phyloP scores from a whole-genome alignment of 2,888 invertebrate genomes.

The Rosalia funebris region DNA sequence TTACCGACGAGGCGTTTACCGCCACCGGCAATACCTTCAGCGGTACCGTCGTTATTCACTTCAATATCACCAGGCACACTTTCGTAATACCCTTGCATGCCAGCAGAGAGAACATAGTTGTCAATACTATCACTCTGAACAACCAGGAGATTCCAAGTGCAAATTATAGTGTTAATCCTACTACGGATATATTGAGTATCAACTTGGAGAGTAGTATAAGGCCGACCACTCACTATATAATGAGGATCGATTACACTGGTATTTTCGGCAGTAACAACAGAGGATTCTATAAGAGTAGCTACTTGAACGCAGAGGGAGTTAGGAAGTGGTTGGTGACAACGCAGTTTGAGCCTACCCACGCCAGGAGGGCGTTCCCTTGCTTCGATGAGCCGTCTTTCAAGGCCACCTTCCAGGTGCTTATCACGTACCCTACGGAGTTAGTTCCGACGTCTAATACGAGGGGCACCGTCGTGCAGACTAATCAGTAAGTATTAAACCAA shows the following conservation, averaged over 20 bases:
- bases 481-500: slow-evolving; percentile 9
- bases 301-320: slow-evolving; percentile 21
- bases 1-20: slow-evolving; percentile 8
- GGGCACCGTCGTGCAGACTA: background rate
- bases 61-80: background rate
- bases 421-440: slow-evolving; percentile 10
- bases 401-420: slow-evolving; percentile 67
- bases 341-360: slow-evolving; percentile 74
- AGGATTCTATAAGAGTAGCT: slow-evolving; percentile 46
- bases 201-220: background rate
- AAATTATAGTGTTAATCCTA: slow-evolving; percentile 29
- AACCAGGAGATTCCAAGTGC: slow-evolving; percentile 15
- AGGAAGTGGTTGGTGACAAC: slow-evolving; percentile 67
- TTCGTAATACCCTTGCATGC: slow-evolving; percentile 2
- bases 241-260: slow-evolving; percentile 30
- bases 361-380: slow-evolving; percentile 77
- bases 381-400: slow-evolving; percentile 78
- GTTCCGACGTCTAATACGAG: slow-evolving; percentile 6
- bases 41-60: slow-evolving; percentile 7
- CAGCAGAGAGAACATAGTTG: background rate
- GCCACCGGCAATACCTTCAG: background rate
- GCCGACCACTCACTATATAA: background rate
- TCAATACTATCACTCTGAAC: slow-evolving; percentile 26
- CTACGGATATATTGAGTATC: slow-evolving; percentile 37
- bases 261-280: slow-evolving; percentile 15